Conservation (phyloP, 2,113 vertebrate genomes). For the Pithys albifrons region DNA sequence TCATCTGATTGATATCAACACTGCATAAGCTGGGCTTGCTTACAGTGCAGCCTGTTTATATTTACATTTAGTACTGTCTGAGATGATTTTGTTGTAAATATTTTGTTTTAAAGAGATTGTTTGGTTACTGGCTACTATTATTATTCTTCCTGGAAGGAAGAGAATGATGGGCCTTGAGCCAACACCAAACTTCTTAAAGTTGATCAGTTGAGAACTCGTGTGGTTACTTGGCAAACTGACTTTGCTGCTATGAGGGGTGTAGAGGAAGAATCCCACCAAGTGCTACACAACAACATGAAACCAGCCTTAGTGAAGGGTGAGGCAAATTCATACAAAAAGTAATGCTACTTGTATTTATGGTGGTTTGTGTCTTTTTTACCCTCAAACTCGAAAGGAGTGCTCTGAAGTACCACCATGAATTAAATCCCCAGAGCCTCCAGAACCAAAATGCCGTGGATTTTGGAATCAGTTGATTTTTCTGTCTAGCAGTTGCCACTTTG, state of each 20-base stretch:
- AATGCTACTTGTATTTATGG: background rate
- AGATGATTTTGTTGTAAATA: constrained; percentile 44
- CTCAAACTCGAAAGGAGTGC: accelerated
- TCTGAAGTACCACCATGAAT: background rate
- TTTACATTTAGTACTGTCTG: background rate
- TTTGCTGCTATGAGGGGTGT: background rate
- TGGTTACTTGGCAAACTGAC: background rate
- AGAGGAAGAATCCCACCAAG: background rate
- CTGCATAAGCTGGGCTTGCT: background rate
- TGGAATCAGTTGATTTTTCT: background rate
- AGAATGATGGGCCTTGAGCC: constrained; percentile 27
- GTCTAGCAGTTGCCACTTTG: background rate
- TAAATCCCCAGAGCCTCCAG: background rate
- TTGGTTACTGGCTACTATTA: constrained; percentile 49
- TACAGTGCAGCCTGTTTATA: background rate
- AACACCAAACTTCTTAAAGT: background rate
- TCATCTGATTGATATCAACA: background rate
- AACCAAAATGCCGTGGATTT: background rate
- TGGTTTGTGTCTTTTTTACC: background rate
- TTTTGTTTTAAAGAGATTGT: constrained; percentile 46
- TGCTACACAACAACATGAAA: background rate
- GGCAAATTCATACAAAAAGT: background rate
- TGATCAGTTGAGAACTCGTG: background rate
- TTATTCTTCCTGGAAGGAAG: constrained; percentile 59
- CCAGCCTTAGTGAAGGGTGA: background rate